Conservation (phyloP, 2,113 vertebrate species). For the Albula glossodonta region DNA sequence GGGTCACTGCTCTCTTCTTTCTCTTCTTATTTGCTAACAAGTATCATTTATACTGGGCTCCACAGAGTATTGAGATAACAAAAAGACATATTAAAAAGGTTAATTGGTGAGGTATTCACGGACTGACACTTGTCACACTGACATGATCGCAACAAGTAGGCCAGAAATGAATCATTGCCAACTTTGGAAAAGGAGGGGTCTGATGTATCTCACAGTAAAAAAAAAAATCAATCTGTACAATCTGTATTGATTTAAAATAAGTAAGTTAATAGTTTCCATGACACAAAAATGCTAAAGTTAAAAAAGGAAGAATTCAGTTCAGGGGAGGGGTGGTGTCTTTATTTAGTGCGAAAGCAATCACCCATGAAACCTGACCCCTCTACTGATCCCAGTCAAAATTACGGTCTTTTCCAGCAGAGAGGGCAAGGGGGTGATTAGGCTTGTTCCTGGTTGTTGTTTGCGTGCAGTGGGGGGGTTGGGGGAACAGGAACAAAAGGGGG, state of each 20-base stretch:
- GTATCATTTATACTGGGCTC: neutral
- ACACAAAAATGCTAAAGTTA: neutral
- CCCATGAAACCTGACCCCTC: neutral
- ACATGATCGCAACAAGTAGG: neutral
- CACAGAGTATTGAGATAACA: neutral
- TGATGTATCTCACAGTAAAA: too few relatives aligned
- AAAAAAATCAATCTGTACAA: neutral
- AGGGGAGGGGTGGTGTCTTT: neutral
- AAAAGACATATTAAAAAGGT: neutral
- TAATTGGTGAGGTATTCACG: neutral
- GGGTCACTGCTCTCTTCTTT: neutral
- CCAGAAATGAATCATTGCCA: neutral
- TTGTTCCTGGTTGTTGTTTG: neutral
- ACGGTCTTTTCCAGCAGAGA: neutral
- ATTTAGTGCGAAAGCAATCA: neutral
- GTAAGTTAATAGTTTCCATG: neutral
- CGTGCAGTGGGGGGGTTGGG: conserved; percentile 8
- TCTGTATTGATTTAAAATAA: neutral
- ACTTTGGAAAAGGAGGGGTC: neutral
- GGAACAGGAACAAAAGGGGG: neutral
- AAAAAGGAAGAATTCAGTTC: neutral
- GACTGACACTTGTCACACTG: neutral
- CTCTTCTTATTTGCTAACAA: neutral
- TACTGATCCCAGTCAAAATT: neutral
- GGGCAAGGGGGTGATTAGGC: conserved; percentile 9